Evolutionary conservation across 2,797 vertebrate species (phyloP).

Genomic region (Antennarius maculatus): DNA sequence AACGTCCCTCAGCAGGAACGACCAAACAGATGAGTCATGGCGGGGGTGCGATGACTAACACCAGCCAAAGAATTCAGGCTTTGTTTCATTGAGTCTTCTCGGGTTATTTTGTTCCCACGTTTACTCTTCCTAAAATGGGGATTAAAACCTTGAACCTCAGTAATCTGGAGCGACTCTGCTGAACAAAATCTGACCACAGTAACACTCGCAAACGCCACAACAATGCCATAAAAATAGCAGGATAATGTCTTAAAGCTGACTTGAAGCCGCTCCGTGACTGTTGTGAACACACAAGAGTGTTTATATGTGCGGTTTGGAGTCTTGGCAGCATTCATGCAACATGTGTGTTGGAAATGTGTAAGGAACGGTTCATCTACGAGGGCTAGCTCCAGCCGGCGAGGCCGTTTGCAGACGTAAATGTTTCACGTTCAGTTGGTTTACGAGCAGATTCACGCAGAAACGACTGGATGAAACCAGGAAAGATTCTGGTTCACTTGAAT

Average conservation of each 20-base stretch:
- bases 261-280: conserved; percentile 30
- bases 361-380: no score
- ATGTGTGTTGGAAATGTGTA: conserved; percentile 7
- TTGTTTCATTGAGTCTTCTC: neutral
- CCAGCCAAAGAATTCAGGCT: neutral
- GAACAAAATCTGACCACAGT: neutral
- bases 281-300: conserved; percentile 48
- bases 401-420: neutral
- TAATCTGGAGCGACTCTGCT: neutral
- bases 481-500: no score
- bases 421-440: no score
- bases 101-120: neutral
- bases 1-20: conserved; percentile 39
- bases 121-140: neutral
- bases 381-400: neutral
- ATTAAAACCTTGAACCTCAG: neutral
- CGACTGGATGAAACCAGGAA: no score
- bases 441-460: no score
- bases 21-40: conserved; percentile 48
- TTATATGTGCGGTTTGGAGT: conserved; percentile 58
- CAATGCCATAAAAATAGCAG: conserved; percentile 14
- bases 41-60: neutral
- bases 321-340: conserved; percentile 31
- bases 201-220: conserved; percentile 2
- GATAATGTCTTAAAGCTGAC: conserved; percentile 22